phyloP scores from a whole-genome alignment of 2,113 vertebrate genomes.

The Litocranius walleri region DNA sequence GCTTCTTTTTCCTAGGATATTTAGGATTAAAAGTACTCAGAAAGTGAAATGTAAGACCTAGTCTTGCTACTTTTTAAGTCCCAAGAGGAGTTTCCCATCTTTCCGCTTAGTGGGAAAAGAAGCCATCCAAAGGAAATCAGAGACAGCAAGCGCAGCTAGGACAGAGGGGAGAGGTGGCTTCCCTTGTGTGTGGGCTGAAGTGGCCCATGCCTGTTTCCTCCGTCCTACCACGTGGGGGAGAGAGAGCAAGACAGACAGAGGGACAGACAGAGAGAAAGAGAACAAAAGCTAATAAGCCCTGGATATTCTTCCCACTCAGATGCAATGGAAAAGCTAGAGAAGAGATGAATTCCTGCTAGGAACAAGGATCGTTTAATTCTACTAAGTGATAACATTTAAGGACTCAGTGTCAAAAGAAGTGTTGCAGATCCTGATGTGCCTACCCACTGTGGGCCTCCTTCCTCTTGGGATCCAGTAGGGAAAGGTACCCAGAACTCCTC shows the following conservation, averaged over 20 bases:
- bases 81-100: not conserved
- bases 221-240: fast-evolving
- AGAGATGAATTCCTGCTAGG: not conserved
- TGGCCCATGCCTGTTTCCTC: not conserved
- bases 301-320: not conserved
- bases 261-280: not conserved
- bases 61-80: not conserved
- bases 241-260: not conserved
- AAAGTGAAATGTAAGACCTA: not conserved
- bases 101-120: not conserved
- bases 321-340: not conserved
- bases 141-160: not conserved
- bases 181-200: not conserved
- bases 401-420: not conserved
- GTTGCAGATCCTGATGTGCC: not conserved
- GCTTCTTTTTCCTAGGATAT: not conserved
- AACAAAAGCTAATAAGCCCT: not conserved
- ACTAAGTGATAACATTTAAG: not conserved
- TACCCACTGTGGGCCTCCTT: not conserved
- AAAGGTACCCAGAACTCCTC: not conserved
- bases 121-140: not conserved
- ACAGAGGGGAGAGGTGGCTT: not conserved
- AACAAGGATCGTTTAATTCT: not conserved
- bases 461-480: not conserved
- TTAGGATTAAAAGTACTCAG: not conserved